These are phyloP conservation scores for Hippocampus kuda DNA, from an alignment of 2,797 vertebrate genomes.

Conservation along the genomic window DNA sequence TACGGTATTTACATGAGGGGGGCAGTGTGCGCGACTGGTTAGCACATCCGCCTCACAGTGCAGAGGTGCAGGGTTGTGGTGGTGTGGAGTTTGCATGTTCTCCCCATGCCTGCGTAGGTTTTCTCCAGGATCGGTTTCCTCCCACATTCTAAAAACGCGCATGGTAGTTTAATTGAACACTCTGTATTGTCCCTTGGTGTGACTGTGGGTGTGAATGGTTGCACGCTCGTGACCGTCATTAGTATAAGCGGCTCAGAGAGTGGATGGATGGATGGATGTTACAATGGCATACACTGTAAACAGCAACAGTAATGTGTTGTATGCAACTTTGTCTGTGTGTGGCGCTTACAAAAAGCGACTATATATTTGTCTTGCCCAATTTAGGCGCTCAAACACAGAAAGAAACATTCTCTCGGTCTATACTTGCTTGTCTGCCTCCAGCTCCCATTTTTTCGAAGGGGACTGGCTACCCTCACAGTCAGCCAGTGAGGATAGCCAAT, in stretches of 20 bases:
- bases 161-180: too few relatives aligned
- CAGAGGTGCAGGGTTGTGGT: too few relatives aligned
- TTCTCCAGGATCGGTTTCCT: too few relatives aligned
- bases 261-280: background rate
- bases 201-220: too few relatives aligned
- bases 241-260: too few relatives aligned
- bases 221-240: too few relatives aligned
- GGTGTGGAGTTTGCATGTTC: too few relatives aligned
- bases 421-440: constrained; percentile 26
- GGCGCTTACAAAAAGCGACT: background rate
- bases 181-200: too few relatives aligned
- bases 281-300: background rate
- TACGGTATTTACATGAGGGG: background rate
- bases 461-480: constrained; percentile 35
- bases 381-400: constrained; percentile 22
- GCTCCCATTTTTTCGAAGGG: constrained; percentile 27
- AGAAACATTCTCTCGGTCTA: constrained; percentile 23
- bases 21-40: background rate
- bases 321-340: background rate
- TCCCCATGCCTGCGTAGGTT: too few relatives aligned
- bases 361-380: background rate
- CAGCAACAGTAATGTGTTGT: background rate
- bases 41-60: too few relatives aligned
- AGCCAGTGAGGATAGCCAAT: constrained; percentile 66
- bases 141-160: too few relatives aligned